These are phyloP conservation scores for Aphelinus atriplicis DNA, from an alignment of 1,140 invertebrate genomes.

Conservation along the genomic window DNA sequence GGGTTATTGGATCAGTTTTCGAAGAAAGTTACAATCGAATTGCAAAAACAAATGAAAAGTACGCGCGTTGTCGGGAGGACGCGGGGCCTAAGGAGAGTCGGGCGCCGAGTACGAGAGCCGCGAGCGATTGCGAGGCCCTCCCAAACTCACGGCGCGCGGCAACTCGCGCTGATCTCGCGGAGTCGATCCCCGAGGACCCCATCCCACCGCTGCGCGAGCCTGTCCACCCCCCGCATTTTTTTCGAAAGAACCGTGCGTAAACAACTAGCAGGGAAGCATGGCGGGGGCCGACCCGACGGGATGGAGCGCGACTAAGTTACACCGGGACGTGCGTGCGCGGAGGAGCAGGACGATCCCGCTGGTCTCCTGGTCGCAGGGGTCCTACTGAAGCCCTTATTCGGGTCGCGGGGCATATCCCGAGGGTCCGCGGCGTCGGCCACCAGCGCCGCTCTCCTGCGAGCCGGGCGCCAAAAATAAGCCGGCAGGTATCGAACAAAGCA, in stretches of 20 bases:
- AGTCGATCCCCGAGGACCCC: background rate
- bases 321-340: background rate
- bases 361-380: slow-evolving; percentile 61
- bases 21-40: no score
- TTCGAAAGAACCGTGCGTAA: slow-evolving; percentile 59
- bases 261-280: slow-evolving; percentile 65
- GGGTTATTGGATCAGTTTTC: no score
- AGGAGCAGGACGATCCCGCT: slow-evolving; percentile 40
- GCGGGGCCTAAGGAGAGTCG: no score
- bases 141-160: no score
- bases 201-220: background rate
- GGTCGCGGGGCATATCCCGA: slow-evolving; percentile 54
- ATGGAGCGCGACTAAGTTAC: background rate
- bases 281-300: slow-evolving; percentile 40
- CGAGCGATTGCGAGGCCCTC: no score
- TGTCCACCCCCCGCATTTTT: slow-evolving; percentile 40
- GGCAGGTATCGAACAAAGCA: slow-evolving; percentile 65
- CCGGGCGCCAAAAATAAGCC: slow-evolving; percentile 63
- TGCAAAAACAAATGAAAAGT: no score
- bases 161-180: no score
- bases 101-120: no score
- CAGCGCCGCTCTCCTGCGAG: slow-evolving; percentile 51
- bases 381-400: slow-evolving; percentile 67
- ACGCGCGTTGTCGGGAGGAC: no score
- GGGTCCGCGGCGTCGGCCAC: slow-evolving; percentile 39